A percentile compares a stretch with the other conserved stretches of the same genome.
Conservation (phyloP, 2,888 invertebrate genomes). For the Noctua comes region DNA sequence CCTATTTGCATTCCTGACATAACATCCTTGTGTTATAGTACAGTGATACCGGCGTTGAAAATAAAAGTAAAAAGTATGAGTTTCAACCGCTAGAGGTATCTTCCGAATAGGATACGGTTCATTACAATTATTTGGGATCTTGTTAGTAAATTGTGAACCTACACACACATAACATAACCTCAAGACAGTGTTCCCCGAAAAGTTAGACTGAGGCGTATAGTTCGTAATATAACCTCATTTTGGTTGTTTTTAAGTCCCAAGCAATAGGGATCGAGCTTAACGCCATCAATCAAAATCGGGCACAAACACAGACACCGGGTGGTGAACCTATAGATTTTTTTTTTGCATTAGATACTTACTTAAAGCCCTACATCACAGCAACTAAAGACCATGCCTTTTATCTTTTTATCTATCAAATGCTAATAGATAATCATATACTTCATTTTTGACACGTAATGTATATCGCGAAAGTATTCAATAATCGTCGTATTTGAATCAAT, state of each 20-base stretch:
- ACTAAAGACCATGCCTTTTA: not conserved
- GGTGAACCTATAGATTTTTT: not conserved
- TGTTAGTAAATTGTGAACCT: not conserved
- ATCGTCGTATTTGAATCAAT: not conserved
- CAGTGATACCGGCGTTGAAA: not conserved
- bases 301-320: not conserved
- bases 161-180: not conserved
- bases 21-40: constrained; percentile 4
- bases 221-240: not conserved
- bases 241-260: not conserved
- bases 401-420: not conserved
- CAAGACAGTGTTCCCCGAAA: not conserved
- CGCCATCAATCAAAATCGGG: not conserved
- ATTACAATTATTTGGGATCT: constrained; percentile 5
- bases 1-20: constrained; percentile 48
- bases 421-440: constrained; percentile 10
- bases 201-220: not conserved
- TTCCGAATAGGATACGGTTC: not conserved
- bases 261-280: not conserved
- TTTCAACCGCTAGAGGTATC: not conserved
- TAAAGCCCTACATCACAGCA: not conserved
- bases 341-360: too few relatives aligned
- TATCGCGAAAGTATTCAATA: constrained; percentile 2
- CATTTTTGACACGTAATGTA: constrained; percentile 18
- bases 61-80: constrained; percentile 1